Base-by-base conservation (phyloP, 2,888 invertebrate genomes). In the Habroteleia sp. region DNA sequence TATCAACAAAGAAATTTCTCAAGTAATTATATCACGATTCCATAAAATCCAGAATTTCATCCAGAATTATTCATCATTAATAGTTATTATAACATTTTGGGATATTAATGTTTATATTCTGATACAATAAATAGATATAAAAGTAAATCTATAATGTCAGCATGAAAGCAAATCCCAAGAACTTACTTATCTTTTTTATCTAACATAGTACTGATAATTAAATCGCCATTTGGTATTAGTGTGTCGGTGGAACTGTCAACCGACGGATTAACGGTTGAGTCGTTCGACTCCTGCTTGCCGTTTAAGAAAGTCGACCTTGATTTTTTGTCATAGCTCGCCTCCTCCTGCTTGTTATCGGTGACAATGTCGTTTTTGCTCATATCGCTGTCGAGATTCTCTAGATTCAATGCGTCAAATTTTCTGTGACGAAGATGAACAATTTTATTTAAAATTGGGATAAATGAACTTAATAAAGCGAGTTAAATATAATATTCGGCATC, bases 191-290 rank as follows among this genome's bases (percentile, higher is more conserved):
- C 81, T 52, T 83, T 85, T 62, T 84, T 82, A 44, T 77, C 77
- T 17, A 77, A 37, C 1, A 48, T 14, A 42, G 39, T 63, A 29
- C 73, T 77, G 31, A 79, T 46, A 23, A 78, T 76, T 39, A 82
- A 79, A 72, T 88, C 87, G 52, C 82, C 82, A 56, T 83, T 87
- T n/a, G 87, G 88, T 84, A 88, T 90, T 29, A 91, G 82, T 1
- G 91, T 91, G 78, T 91, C 91, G 1, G 91, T 91, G 1, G 91
- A 91, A 81, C 91, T 91, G 75, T 91, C 91, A 54, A 90, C 89
- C 7, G 89, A 89, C 17, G 85, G 86, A 81, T 86, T 86, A 3
- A 81, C 81, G 5, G 83, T 83, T 8, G 81, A 82, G 27, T 87
- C 86, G 50, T 74, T 84, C n/a, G 79, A 82, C 20, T 79, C 81